These are phyloP conservation scores for Salvelinus namaycush DNA, from an alignment of 2,113 vertebrate species.

Conservation along the genomic window DNA sequence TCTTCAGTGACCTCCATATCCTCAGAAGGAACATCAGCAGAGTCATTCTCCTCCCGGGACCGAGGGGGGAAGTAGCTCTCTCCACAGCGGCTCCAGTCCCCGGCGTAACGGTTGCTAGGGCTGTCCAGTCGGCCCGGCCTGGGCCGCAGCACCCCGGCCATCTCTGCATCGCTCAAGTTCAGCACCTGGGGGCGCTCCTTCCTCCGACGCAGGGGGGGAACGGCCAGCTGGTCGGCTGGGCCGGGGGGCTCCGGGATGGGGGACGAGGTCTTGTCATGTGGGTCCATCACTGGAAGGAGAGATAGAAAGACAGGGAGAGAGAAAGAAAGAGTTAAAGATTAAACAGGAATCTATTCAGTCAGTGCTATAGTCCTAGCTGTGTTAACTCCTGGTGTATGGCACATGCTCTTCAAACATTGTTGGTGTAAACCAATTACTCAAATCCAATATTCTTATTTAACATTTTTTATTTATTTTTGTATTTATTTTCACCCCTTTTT, in stretches of 20 bases:
- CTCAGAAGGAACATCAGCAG: constrained; percentile 85
- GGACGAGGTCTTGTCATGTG: constrained; percentile 64
- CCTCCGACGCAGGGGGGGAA: constrained; percentile 79
- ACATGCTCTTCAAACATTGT: no score
- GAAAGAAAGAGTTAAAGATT: background rate
- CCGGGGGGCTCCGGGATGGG: constrained; percentile 41
- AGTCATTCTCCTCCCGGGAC: constrained; percentile 80
- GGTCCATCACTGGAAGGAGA: constrained; percentile 73
- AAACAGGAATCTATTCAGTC: background rate
- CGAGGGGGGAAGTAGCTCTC: constrained; percentile 81
- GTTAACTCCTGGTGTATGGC: no score
- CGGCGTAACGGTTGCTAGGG: constrained; percentile 96
- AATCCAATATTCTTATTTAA: no score
- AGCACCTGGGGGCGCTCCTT: constrained; percentile 89
- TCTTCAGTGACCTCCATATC: constrained; percentile 61
- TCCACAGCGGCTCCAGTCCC: constrained; percentile 93
- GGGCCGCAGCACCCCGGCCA: constrained; percentile 82
- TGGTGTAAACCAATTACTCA: no score
- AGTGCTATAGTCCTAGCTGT: background rate
- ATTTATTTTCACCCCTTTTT: no score
- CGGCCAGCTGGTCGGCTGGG: constrained; percentile 41
- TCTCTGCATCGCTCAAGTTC: constrained; percentile 77
- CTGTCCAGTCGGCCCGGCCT: constrained; percentile 87
- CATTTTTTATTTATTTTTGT: no score
- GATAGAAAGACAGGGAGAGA: constrained; percentile 38